Evolutionary conservation across 35 echinoderm and acorn worm species (phyloP).

Genomic region (Heliocidaris tuberculata): DNA sequence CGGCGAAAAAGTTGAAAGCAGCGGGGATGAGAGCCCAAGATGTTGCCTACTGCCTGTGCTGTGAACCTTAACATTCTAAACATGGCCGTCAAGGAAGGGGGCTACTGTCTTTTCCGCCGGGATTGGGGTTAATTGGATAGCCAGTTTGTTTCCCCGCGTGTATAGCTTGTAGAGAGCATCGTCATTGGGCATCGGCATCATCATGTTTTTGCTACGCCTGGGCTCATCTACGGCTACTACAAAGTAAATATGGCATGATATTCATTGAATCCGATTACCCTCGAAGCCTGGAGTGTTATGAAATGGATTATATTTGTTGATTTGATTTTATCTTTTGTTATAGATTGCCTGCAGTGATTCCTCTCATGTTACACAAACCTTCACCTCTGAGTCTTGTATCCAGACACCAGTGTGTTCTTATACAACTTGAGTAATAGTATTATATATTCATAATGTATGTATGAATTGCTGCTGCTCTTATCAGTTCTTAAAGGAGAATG

Average conservation of each 20-base stretch:
- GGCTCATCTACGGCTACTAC: neutral
- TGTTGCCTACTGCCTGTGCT: neutral
- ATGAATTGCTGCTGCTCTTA: neutral
- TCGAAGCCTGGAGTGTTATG: neutral
- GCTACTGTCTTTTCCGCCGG: neutral
- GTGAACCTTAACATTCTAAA: conserved; percentile 10
- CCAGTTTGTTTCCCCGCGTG: conserved; percentile 17
- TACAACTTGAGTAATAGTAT: neutral
- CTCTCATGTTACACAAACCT: neutral
- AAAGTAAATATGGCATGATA: conserved; percentile 34
- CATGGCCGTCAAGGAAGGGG: neutral
- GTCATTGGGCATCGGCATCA: neutral
- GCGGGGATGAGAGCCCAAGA: neutral
- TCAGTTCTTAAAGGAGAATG: no score
- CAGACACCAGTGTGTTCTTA: neutral
- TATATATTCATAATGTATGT: neutral
- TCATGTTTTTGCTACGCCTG: conserved; percentile 21
- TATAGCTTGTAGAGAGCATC: neutral
- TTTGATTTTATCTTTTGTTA: neutral
- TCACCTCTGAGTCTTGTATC: neutral
- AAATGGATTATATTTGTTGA: neutral
- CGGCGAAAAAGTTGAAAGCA: conserved; percentile 14
- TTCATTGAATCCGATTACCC: neutral
- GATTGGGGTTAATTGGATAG: conserved; percentile 33
- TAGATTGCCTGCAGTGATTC: neutral